A percentile compares a stretch with the other conserved stretches of the same genome.
These are phyloP conservation scores for Dysmachus trigonus DNA, from an alignment of 2,888 invertebrate genomes.

Conservation along the genomic window DNA sequence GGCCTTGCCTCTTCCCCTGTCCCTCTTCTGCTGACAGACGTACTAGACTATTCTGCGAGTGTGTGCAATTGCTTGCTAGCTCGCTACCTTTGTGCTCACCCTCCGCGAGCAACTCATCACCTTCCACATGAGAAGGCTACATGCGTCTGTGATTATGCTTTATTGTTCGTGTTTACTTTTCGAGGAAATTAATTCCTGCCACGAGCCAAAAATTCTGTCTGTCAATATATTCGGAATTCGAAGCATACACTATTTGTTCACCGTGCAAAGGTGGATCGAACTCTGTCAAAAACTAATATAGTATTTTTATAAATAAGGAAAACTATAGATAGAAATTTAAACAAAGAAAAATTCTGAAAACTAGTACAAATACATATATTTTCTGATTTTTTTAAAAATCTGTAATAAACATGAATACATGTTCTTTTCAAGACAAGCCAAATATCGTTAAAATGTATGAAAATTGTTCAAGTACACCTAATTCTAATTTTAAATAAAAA, in stretches of 20 bases:
- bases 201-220: neutral
- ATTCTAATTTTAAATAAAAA: too few species aligned
- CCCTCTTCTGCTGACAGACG: too few species aligned
- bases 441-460: neutral
- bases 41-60: too few species aligned
- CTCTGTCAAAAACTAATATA: neutral
- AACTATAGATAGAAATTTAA: too few species aligned
- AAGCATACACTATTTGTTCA: neutral
- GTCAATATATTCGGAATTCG: neutral
- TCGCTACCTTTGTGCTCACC: neutral
- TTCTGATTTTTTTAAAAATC: too few species aligned
- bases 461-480: neutral
- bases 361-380: too few species aligned
- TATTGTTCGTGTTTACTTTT: neutral
- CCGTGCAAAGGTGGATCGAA: neutral
- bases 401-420: too few species aligned
- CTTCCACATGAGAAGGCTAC: neutral
- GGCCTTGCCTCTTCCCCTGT: neutral
- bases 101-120: neutral
- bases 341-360: too few species aligned
- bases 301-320: neutral
- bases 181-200: constrained; percentile 6
- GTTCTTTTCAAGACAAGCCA: too few species aligned
- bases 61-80: neutral
- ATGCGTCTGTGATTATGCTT: neutral